phyloP scores from a whole-genome alignment of 2,113 vertebrate species.

The Gopherus flavomarginatus region DNA sequence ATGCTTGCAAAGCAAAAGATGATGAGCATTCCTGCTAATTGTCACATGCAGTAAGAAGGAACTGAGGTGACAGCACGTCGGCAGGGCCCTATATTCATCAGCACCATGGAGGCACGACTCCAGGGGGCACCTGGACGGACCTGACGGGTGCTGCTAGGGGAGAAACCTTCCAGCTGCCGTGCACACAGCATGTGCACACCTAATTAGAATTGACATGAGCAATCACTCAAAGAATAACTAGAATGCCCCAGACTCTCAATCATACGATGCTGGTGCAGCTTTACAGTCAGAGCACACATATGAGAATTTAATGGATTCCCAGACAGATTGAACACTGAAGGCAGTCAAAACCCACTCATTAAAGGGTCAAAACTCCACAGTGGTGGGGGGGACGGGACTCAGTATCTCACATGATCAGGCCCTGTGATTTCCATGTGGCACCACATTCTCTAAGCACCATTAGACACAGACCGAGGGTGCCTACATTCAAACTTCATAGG shows the following conservation, averaged over 20 bases:
- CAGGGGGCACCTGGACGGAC: no score
- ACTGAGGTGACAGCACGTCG: no score
- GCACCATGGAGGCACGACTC: no score
- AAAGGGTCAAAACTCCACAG: not conserved
- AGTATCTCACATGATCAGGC: not conserved
- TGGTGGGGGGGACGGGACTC: not conserved
- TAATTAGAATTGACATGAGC: no score
- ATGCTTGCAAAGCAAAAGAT: no score
- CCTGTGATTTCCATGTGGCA: not conserved
- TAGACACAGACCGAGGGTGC: rapidly evolving
- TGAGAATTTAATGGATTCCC: not conserved
- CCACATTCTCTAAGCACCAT: not conserved
- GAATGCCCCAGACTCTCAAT: not conserved
- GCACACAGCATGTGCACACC: no score
- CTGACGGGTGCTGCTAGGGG: no score
- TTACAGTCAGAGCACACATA: not conserved
- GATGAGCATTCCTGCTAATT: no score
- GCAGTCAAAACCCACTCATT: not conserved
- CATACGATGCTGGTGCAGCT: not conserved
- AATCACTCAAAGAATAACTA: not conserved
- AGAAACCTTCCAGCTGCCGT: no score
- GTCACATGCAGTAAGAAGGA: no score
- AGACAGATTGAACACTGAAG: not conserved
- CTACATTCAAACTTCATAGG: not conserved
- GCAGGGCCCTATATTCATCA: no score